Percentiles rank a stretch among this genome's conserved stretches.
These are phyloP conservation scores for Pogonocherus hispidulus DNA, from an alignment of 2,888 invertebrate genomes.

Conservation along the genomic window DNA sequence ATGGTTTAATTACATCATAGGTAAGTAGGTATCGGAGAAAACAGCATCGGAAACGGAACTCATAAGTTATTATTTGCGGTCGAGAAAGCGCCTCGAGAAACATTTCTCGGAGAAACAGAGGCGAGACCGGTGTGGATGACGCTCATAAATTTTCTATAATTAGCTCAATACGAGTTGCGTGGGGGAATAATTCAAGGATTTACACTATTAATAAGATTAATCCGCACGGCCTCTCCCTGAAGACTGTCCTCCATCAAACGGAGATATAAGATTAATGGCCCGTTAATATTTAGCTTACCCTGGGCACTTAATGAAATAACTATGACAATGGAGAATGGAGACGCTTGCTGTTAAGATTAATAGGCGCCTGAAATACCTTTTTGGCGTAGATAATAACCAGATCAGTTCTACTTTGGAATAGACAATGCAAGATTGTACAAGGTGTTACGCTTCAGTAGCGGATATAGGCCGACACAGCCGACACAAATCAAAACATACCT, in stretches of 20 bases:
- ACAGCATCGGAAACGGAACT: no score
- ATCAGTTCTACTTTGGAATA: not conserved
- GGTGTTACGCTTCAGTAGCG: no score
- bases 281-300: constrained; percentile 7
- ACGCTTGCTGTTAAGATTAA: not conserved
- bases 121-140: not conserved
- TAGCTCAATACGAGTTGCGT: not conserved
- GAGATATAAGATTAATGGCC: constrained; percentile 12
- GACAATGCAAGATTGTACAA: no score
- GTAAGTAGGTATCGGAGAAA: no score
- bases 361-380: not conserved
- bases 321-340: not conserved
- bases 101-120: not conserved
- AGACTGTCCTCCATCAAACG: not conserved
- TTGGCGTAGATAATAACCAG: not conserved
- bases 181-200: not conserved
- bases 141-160: constrained; percentile 3
- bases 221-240: not conserved
- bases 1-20: no score
- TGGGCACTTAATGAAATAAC: constrained; percentile 3
- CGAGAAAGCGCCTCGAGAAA: no score
- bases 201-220: constrained; percentile 12
- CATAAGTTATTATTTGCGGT: no score
- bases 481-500: no score
- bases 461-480: no score